Evolutionary conservation across 2,113 vertebrate genomes (phyloP).

Genomic region (Petroica traversi): DNA sequence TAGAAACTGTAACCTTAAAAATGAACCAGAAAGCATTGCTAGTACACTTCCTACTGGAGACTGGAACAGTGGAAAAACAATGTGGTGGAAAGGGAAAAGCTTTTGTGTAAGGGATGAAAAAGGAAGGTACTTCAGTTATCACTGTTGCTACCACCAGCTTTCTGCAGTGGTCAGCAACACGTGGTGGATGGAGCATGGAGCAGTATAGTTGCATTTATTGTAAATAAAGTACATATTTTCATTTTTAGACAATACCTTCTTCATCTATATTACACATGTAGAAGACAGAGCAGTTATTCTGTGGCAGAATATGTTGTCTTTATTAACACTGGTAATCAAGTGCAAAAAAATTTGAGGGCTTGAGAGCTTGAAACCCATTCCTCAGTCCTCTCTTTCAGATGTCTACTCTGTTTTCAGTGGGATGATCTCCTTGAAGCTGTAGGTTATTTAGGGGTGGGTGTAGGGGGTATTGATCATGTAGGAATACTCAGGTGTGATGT

Average conservation of each 20-base stretch:
- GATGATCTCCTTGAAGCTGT: background rate
- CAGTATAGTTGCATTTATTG: background rate
- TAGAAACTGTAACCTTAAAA: background rate
- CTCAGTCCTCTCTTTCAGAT: background rate
- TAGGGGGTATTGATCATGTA: background rate
- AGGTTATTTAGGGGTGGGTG: background rate
- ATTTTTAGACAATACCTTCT: background rate
- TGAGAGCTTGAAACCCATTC: background rate
- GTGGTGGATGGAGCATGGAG: background rate
- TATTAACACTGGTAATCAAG: background rate
- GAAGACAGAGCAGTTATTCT: background rate
- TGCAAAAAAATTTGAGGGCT: background rate
- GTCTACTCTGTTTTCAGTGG: background rate
- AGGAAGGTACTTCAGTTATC: background rate
- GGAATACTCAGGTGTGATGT: background rate
- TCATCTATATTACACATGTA: background rate
- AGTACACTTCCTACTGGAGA: background rate
- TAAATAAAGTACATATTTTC: background rate
- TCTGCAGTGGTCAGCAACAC: background rate
- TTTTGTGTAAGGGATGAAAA: background rate
- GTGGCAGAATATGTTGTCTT: background rate
- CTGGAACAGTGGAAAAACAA: background rate
- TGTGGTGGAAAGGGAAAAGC: background rate
- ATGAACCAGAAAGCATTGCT: background rate
- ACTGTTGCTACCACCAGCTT: background rate